phyloP scores from a whole-genome alignment of 2,888 invertebrate genomes.

The Odontocolon sp. region DNA sequence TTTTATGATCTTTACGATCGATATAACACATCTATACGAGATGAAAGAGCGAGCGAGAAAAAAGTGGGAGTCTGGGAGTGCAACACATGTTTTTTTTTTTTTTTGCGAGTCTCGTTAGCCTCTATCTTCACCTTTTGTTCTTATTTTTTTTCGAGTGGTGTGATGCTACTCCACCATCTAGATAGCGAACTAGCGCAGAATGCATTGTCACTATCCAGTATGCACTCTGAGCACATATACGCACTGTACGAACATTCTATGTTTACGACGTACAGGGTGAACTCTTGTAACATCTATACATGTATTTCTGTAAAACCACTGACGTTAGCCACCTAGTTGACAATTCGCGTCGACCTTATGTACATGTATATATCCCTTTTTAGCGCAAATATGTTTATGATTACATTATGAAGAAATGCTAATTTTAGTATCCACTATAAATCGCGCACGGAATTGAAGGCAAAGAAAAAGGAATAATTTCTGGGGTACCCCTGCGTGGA shows the following conservation, averaged over 20 bases:
- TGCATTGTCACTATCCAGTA: slow-evolving; percentile 48
- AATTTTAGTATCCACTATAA: neutral
- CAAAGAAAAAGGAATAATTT: too few species aligned
- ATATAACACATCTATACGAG: slow-evolving; percentile 1
- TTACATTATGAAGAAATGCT: slow-evolving; percentile 6
- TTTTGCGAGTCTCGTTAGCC: slow-evolving; percentile 56
- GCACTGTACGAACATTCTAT: slow-evolving; percentile 22
- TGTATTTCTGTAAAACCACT: neutral
- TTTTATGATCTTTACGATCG: slow-evolving; percentile 43
- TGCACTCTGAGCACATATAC: slow-evolving; percentile 5
- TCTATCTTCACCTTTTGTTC: slow-evolving; percentile 56
- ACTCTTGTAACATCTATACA: slow-evolving; percentile 2
- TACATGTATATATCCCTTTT: neutral
- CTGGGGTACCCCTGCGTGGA: too few species aligned
- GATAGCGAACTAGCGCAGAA: slow-evolving; percentile 32
- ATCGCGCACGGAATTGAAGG: neutral
- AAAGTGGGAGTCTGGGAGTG: slow-evolving; percentile 11
- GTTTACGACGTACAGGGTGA: neutral
- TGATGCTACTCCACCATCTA: slow-evolving; percentile 49
- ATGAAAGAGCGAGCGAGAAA: neutral
- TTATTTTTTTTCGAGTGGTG: slow-evolving; percentile 58
- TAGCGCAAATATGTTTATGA: neutral
- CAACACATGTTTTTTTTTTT: slow-evolving; percentile 44
- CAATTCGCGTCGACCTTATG: neutral
- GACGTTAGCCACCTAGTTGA: neutral